Base-by-base conservation (phyloP, 2,888 invertebrate species). In the Erebia ligea region DNA sequence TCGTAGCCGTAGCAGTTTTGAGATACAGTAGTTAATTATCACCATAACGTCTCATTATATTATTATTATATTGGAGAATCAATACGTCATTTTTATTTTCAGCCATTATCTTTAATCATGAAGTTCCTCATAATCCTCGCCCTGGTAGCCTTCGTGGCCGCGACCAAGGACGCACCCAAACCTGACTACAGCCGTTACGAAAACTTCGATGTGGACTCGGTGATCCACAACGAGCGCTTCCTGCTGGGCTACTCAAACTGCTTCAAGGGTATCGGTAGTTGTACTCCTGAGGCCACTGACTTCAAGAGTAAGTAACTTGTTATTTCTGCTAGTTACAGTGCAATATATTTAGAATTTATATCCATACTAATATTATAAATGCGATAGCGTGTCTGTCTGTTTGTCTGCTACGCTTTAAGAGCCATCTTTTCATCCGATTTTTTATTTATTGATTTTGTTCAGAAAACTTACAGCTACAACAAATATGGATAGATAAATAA, bases 271-370 rank as follows among this genome's bases (percentile, higher is more conserved):
- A 75, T 74, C 1, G 86, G 85, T 1, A 83, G 80, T 62, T 88
- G 88, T 67, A 87, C 87, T 1, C 75, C 84, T 1, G 87, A 87
- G 68, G 87, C 82, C 50, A 76, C 73, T 9, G 82, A 82, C 10
- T 73, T 88, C 25, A 87, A 82, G 68, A 81, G 88, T 87, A 76
- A 82, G 84, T 80, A 10, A 8, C 17, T 13, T 63, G 10, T n/a
- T 13, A n/a, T 50, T 15, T 50, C 15, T 45, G 11, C 10, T 3
- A 11, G 11, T 10, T 11, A 45, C 42, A 45, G 0, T 10, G 10
- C 42, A 11, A 13, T 2, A 34, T 34, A 6, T 34, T 34, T 34
- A 34, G 34, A 6, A 6, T 34, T 6, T 34, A 34, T 34, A 34
- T 34, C 34, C 34, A 34, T 34, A 34, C 34, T 34, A 34, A 25